Evolutionary conservation across 2,888 invertebrate species (phyloP), one percentile per base, ranked within the genome.

Genomic region (Bimastos eiseni): DNA sequence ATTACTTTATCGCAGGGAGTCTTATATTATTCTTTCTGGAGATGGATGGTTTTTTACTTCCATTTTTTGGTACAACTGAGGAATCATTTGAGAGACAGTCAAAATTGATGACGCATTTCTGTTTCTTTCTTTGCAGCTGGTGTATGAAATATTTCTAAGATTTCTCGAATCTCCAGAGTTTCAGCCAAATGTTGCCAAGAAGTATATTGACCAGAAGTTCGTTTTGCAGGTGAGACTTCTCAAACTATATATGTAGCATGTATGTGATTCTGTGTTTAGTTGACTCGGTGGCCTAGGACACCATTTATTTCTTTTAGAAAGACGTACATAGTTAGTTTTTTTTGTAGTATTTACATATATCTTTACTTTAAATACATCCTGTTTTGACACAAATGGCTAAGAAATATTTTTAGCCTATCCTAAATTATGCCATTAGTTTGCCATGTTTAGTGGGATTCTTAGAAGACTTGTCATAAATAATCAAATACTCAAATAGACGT

Each of bases 171-270:
- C 95, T 38, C 94, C 94, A 90, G 98, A 98, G 95, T 98, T 98
- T 96, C 98, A 98, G 95, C 97, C 98, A 90, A 97, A 97, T 94
- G 96, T 97, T 93, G 98, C 98, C 93, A 98, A 98, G 96, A 97
- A 97, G 94, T 97, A 97, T 95, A 98, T 98, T 95, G 98, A 98
- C 96, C 98, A 98, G 96, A 98, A 97, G 95, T 98, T 98, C 96
- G 98, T 98, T 92, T 96, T 98, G 94, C 97, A 98, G 96, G 98
- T 97, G 93, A 93, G n/a, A 44, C 15, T 89, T n/a, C 70, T 70
- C 70, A 70, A 70, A 70, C 70, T n/a, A 30, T 21, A 4, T n/a
- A n/a, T 24, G 49, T 49, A 21, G 49, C 24, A 13, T 49, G 49
- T 4, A 49, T 49, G 49, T 70, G n/a, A n/a, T 70, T n/a, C n/a